Evolutionary conservation across 2,888 invertebrate genomes (phyloP).

Genomic region (Labia minor): DNA sequence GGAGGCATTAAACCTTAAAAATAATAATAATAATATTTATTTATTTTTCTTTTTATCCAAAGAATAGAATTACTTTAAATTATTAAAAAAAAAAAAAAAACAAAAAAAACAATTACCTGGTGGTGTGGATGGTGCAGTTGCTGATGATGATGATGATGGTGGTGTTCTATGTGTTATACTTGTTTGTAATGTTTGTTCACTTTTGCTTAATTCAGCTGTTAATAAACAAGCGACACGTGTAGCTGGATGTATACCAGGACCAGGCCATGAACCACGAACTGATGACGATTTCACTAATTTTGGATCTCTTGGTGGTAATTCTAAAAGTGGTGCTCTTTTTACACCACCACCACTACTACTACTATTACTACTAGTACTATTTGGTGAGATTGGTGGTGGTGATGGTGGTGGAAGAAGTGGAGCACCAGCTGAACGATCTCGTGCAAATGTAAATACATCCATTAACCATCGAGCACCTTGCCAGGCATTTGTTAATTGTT

Average conservation of each 20-base stretch:
- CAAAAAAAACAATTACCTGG: not conserved
- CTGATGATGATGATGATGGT: conserved; percentile 21
- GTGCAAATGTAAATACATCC: conserved; percentile 86
- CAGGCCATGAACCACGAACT: conserved; percentile 77
- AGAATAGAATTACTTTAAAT: too few relatives aligned
- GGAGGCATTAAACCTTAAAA: conserved; percentile 18
- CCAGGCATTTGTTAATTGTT: conserved; percentile 80
- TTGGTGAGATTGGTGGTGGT: conserved; percentile 36
- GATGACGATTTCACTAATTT: conserved; percentile 66
- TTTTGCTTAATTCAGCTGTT: conserved; percentile 67
- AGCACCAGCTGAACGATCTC: conserved; percentile 54
- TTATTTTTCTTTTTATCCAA: too few relatives aligned
- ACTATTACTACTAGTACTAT: conserved; percentile 38
- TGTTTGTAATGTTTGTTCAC: conserved; percentile 56
- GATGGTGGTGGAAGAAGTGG: conserved; percentile 27
- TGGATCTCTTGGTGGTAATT: conserved; percentile 58
- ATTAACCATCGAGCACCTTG: conserved; percentile 91
- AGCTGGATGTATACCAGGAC: conserved; percentile 48
- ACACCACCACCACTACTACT: conserved; percentile 38
- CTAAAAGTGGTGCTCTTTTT: conserved; percentile 39
- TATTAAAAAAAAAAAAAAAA: too few relatives aligned
- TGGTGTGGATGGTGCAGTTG: conserved; percentile 22
- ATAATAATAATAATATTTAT: not conserved
- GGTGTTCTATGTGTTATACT: conserved; percentile 22
- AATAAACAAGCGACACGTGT: conserved; percentile 32